Percentiles rank a stretch among this genome's conserved stretches.
Evolutionary conservation across 53 echinoderm and acorn worm species (phyloP).

Genomic region (Mesocentrotus franciscanus): DNA sequence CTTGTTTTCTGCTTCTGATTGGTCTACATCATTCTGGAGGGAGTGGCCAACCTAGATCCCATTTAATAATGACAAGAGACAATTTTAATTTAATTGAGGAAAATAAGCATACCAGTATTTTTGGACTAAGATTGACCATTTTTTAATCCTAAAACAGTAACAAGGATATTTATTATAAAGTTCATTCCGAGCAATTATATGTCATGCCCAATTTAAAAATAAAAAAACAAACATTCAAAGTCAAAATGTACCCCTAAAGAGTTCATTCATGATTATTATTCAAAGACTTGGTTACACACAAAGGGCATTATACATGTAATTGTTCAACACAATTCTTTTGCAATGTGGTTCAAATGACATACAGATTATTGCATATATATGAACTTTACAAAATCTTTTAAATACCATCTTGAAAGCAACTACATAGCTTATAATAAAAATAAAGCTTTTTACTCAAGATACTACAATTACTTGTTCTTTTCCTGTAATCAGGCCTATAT

Average conservation of each 20-base stretch:
- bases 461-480: neutral
- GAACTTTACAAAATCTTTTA: no score
- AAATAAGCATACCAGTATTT: neutral
- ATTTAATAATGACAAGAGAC: neutral
- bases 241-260: no score
- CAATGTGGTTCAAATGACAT: no score
- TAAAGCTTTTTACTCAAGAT: neutral
- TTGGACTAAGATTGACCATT: neutral
- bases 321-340: no score
- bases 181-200: neutral
- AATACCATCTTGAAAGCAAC: no score
- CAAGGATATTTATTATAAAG: neutral
- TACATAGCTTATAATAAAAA: no score
- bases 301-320: no score
- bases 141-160: neutral
- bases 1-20: constrained; percentile 8
- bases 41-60: constrained; percentile 1
- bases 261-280: no score
- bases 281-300: no score
- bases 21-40: constrained; percentile 29
- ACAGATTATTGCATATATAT: no score
- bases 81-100: neutral
- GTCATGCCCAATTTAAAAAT: no score
- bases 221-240: no score
- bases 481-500: neutral